phyloP scores from a whole-genome alignment of 2,113 vertebrate genomes.

The Ploceus nigricollis region DNA sequence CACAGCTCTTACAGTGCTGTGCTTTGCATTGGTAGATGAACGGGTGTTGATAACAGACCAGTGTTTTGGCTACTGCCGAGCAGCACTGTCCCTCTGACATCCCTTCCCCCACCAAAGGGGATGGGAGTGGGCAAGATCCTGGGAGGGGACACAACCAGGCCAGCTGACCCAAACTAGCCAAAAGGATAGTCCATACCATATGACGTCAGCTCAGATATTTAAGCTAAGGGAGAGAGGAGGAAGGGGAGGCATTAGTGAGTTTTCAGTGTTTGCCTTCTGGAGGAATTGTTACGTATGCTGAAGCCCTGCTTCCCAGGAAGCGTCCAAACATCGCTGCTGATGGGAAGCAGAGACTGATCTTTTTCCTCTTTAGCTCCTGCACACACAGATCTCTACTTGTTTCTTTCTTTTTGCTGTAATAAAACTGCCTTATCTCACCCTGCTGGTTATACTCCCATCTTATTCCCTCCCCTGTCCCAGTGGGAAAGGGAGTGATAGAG shows the following conservation, averaged over 20 bases:
- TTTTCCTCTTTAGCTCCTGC: background rate
- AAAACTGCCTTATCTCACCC: background rate
- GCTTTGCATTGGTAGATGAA: background rate
- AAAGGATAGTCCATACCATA: background rate
- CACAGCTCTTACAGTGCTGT: background rate
- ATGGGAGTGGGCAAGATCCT: too few relatives aligned
- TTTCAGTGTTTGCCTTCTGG: background rate
- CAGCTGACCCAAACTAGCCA: background rate
- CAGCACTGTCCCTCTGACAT: background rate
- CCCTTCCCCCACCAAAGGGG: background rate
- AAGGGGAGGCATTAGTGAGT: background rate
- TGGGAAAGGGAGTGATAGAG: background rate
- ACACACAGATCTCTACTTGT: fast-evolving
- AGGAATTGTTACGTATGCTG: fast-evolving
- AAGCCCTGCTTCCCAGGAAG: background rate
- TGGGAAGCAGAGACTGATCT: background rate
- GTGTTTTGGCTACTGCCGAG: background rate
- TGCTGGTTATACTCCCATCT: background rate
- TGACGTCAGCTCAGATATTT: background rate
- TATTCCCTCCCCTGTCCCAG: too few relatives aligned
- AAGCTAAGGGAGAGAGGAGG: background rate
- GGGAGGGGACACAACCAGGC: background rate
- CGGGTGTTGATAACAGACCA: too few relatives aligned
- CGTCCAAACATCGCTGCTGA: fast-evolving
- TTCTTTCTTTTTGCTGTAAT: background rate